A percentile compares a stretch with the other conserved stretches of the same genome.
Evolutionary conservation across 2,113 vertebrate genomes (phyloP).

Genomic region (Lepus europaeus): DNA sequence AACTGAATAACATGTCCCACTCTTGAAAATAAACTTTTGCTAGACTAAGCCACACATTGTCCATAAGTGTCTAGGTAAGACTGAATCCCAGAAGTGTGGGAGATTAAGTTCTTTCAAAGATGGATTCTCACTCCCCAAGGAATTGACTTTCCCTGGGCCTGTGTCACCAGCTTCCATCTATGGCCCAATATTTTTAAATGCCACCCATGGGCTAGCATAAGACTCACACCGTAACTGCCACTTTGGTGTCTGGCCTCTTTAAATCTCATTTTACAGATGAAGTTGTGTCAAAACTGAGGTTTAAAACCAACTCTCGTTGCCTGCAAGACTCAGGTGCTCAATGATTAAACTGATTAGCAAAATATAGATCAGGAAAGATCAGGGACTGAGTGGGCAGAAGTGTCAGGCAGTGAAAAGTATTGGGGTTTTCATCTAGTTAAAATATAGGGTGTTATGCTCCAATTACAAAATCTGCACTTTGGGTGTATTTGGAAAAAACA

Average conservation of each 20-base stretch:
- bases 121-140: neutral
- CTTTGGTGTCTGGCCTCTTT: neutral
- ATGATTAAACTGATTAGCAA: slow-evolving; percentile 52
- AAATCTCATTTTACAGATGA: slow-evolving; percentile 9
- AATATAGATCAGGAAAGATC: slow-evolving; percentile 34
- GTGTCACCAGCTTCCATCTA: neutral
- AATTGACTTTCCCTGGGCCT: neutral
- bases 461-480: slow-evolving; percentile 46
- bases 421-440: neutral
- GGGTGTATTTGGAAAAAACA: neutral
- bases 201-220: neutral
- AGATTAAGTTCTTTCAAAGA: neutral
- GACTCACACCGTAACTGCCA: neutral
- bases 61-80: neutral
- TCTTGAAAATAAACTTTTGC: neutral
- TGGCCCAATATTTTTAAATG: neutral
- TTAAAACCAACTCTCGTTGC: neutral
- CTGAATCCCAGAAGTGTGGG: neutral
- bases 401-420: slow-evolving; percentile 27
- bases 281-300: neutral
- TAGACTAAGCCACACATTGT: neutral
- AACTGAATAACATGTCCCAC: neutral
- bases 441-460: neutral
- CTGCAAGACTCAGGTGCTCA: slow-evolving; percentile 10
- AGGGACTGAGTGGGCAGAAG: neutral